Evolutionary conservation across 1,140 invertebrate genomes (phyloP).

Genomic region (Papilio xuthus): DNA sequence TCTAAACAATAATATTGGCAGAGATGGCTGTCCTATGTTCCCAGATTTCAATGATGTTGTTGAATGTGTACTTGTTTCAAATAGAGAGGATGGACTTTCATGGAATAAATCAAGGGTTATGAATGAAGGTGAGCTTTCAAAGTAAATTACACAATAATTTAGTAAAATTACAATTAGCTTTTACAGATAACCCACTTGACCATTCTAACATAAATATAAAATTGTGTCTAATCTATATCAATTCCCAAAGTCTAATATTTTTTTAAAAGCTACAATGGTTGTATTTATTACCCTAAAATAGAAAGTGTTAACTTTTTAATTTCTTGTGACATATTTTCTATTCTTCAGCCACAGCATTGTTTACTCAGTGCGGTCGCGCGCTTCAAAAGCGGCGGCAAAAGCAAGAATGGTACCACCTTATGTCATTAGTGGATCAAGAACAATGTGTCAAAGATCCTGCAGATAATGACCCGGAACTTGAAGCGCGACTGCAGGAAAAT

Average conservation of each 20-base stretch:
- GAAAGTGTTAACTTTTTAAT: neutral
- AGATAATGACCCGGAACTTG: constrained; percentile 54
- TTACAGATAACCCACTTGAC: no score
- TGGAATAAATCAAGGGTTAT: constrained; percentile 54
- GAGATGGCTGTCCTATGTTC: constrained; percentile 54
- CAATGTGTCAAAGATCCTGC: constrained; percentile 57
- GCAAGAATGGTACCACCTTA: constrained; percentile 59
- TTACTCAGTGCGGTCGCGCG: constrained; percentile 62
- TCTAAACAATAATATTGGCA: constrained; percentile 56
- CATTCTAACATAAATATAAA: no score
- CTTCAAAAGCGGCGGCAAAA: constrained; percentile 61
- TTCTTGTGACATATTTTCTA: constrained; percentile 28
- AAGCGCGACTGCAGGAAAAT: constrained; percentile 55
- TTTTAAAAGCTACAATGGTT: no score
- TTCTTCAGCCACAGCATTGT: constrained; percentile 56
- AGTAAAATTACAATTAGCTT: neutral
- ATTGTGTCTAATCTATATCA: no score
- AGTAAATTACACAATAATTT: neutral
- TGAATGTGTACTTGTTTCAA: constrained; percentile 57
- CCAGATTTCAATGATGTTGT: constrained; percentile 66
- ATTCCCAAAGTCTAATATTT: no score
- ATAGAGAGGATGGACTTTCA: constrained; percentile 51
- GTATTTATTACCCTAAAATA: no score
- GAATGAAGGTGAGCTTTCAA: constrained; percentile 55
- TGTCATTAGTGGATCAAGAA: constrained; percentile 46